These are phyloP conservation scores for Pangasius krempfi DNA, from an alignment of 2,797 vertebrate genomes.

Conservation along the genomic window DNA sequence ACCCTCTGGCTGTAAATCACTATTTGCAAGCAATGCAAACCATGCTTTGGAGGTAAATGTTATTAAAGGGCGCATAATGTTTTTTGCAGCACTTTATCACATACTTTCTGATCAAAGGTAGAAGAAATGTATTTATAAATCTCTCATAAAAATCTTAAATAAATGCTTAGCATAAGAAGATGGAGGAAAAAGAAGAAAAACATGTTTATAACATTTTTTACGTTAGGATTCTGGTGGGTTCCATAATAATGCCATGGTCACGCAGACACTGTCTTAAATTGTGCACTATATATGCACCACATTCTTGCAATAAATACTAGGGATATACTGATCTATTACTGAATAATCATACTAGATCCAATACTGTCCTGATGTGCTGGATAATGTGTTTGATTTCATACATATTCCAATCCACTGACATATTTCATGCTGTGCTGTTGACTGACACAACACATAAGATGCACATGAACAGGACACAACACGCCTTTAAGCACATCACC, in stretches of 20 bases:
- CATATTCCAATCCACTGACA: background rate
- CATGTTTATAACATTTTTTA: background rate
- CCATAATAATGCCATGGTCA: background rate
- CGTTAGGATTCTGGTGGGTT: background rate
- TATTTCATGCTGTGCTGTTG: background rate
- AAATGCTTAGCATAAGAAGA: background rate
- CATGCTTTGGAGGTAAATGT: background rate
- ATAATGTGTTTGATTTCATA: background rate
- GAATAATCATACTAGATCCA: background rate
- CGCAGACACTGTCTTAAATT: background rate
- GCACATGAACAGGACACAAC: background rate
- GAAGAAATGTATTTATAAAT: background rate
- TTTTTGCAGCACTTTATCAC: background rate
- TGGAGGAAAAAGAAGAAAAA: background rate
- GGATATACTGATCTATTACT: background rate
- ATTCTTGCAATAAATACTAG: background rate
- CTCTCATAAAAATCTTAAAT: too few species aligned
- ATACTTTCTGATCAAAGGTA: background rate
- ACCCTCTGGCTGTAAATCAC: background rate
- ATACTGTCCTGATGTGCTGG: background rate
- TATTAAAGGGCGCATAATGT: background rate
- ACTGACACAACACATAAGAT: background rate
- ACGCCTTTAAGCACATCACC: background rate
- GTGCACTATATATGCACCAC: background rate
- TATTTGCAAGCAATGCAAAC: conserved; percentile 11